These are phyloP conservation scores for Nothobranchius kuhntae DNA, from an alignment of 2,113 vertebrate species.

Conservation along the genomic window DNA sequence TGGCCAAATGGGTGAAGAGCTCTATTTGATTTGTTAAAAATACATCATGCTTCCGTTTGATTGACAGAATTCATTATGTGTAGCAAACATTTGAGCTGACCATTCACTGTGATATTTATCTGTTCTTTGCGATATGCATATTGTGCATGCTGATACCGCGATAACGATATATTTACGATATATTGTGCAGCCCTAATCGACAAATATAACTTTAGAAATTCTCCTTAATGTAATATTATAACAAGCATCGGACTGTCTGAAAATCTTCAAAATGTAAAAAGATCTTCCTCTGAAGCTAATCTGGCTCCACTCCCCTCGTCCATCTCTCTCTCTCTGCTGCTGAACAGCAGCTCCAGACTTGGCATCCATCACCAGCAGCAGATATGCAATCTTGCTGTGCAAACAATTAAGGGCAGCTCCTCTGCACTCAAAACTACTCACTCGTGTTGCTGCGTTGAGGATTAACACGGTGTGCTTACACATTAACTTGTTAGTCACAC, in stretches of 20 bases:
- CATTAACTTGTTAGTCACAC: slow-evolving; percentile 62
- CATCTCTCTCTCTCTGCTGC: slow-evolving; percentile 35
- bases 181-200: too few relatives aligned
- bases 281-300: slow-evolving; percentile 44
- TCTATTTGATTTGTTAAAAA: too few relatives aligned
- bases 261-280: slow-evolving; percentile 15
- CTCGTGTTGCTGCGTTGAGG: slow-evolving; percentile 56
- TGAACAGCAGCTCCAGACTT: slow-evolving; percentile 45
- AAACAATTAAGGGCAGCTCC: slow-evolving; percentile 77
- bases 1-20: too few relatives aligned
- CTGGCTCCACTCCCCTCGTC: slow-evolving; percentile 13
- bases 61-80: too few relatives aligned
- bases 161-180: too few relatives aligned
- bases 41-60: too few relatives aligned
- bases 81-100: too few relatives aligned
- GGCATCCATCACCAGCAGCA: slow-evolving; percentile 64
- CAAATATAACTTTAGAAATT: too few relatives aligned
- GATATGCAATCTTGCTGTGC: slow-evolving; percentile 75
- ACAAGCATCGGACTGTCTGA: neutral
- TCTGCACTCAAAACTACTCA: slow-evolving; percentile 68
- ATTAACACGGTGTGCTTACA: slow-evolving; percentile 72
- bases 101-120: too few relatives aligned
- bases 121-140: too few relatives aligned
- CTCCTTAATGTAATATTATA: neutral
- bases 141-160: too few relatives aligned